phyloP scores from a whole-genome alignment of 2,113 vertebrate genomes.

The Psephotus haematonotus region DNA sequence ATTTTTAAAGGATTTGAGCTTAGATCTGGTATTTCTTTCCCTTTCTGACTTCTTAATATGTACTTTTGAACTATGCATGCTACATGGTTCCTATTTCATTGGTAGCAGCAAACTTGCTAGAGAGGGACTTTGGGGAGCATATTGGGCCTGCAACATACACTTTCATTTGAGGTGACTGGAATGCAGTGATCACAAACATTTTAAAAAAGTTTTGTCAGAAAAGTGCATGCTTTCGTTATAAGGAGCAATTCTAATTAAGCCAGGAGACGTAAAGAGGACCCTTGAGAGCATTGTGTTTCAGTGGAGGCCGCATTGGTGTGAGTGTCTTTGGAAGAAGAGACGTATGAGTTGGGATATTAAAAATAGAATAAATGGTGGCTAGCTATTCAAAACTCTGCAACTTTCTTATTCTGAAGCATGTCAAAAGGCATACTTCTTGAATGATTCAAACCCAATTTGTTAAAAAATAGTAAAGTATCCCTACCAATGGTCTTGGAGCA shows the following conservation, averaged over 20 bases:
- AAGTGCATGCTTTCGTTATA: rapidly evolving
- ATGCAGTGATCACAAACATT: background rate
- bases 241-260: background rate
- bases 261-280: background rate
- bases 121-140: background rate
- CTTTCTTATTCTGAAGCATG: background rate
- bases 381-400: background rate
- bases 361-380: background rate
- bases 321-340: background rate
- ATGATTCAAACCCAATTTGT: background rate
- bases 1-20: background rate
- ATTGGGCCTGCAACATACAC: background rate
- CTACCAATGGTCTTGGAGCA: background rate
- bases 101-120: background rate
- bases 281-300: background rate
- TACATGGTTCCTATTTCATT: background rate
- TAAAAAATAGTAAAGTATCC: background rate
- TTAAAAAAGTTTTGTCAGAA: background rate
- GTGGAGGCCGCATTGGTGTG: background rate
- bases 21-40: background rate
- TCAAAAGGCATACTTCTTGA: background rate
- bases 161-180: background rate
- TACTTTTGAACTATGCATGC: background rate
- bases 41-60: background rate
- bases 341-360: background rate